Evolutionary conservation across 2,888 invertebrate species (phyloP), one percentile per base, ranked within the genome.

Genomic region (Macrophya alboannulata): DNA sequence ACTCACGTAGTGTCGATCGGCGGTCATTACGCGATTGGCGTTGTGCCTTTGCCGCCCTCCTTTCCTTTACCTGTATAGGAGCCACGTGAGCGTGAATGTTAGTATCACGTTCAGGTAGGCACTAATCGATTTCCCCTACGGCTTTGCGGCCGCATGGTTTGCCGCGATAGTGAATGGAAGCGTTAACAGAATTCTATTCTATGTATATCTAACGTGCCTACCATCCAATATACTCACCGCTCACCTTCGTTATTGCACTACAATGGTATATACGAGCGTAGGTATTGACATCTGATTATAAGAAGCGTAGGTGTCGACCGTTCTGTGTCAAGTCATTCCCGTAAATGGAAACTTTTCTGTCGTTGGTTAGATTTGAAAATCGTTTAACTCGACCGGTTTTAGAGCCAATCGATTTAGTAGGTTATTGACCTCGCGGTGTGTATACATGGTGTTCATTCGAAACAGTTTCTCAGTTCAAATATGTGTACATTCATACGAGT

Each of bases 1-100:
- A 62, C 81, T 81, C 62, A 65, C 81, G 37, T 59, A 81, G 81
- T 59, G 59, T 65, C 81, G 81, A 81, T 81, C 81, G 81, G 15
- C 45, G 43, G 62, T 81, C 81, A 81, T 81, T 81, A 81, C 81
- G 51, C 31, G 77, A 15, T 48, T 51, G 62, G 59, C 81, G 81
- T 59, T 43, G 37, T 81, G 77, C 77, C 21, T 2, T 10, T 40
- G 17, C n/a, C n/a, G 17, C 55, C n/a, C 43, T 55, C 77, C 51
- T 25, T 55, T 37, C 17, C 55, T 48, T 17, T 55, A 1, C 45
- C 77, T n/a, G 31, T 5, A 15, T 1, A 8, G 25, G 10, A 37
- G 12, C 81, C 81, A 25, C 59, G 62, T 65, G 81, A 59, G 62
- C 59, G 17, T n/a, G 59, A 81, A 62, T 43, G 40, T 62, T 81